Evolutionary conservation across 2,113 vertebrate genomes (phyloP), one percentile per base, ranked within the genome.

Genomic region (Siniperca chuatsi): DNA sequence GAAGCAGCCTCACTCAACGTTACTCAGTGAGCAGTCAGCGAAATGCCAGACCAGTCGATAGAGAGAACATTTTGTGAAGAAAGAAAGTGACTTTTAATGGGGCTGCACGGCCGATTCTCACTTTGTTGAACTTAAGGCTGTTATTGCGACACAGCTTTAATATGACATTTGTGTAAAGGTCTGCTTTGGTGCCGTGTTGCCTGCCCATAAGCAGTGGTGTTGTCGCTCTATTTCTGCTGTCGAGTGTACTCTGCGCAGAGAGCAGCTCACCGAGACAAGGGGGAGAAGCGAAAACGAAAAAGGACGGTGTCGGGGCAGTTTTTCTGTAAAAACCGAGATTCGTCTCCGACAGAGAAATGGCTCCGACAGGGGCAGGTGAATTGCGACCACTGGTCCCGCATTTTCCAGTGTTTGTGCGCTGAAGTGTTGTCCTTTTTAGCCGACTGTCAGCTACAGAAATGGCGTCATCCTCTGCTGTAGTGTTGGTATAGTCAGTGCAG

Each of bases 381-480:
- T 77, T 20, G 61, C 61, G 25, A 52, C 29, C 33, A n/a, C 25
- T 2, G 61, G 25, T 55, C 52, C 46, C 15, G 76, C 37, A 52
- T 4, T 84, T 73, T 75, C 67, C 76, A 57, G 40, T 46, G 71
- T 83, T 86, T 73, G 48, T 71, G 58, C 62, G 66, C 69, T 46
- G 60, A 74, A 84, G 79, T 90, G 86, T 68, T 80, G 74, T 84
- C 57, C 60, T 64, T 78, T 85, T 76, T 65, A 62, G 57, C 87
- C 85, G 88, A 87, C 89, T 91, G 90, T 93, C 92, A 90, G 94
- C 87, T 81, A 86, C 90, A 94, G 95, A 95, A 96, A 96, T 96
- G 95, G 95, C 96, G 96, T 96, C 96, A 95, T 95, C 92, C 92
- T 89, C 90, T 89, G 94, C 93, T 88, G 93, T 93, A 79, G 90